Conservation (phyloP, 2,113 vertebrate species). For the pig (Sus scrofa) region T2T-Sscrofa CM000817.6:44967501-44968000, state of each 20-base stretch:
- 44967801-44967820: not conserved
- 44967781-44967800: not conserved
- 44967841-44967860: not conserved
- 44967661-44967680: too few relatives aligned
- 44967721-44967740: not conserved
- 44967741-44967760: conserved; percentile 46
- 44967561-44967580: accelerated
- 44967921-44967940: not conserved
- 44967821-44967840: not conserved
- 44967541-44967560: accelerated
- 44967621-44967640: not conserved
- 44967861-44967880: not conserved
- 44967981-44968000: conserved; percentile 45
- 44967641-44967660: not conserved
- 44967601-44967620: too few relatives aligned
- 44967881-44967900: not conserved
- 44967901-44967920: not conserved
- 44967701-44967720: not conserved
- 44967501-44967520: accelerated
- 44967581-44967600: accelerated
- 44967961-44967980: not conserved
- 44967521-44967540: accelerated
- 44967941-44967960: not conserved
- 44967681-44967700: too few relatives aligned
- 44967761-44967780: not conserved